Percentiles rank a stretch among this genome's conserved stretches.
Conservation (phyloP, 2,888 invertebrate genomes). For the Cetonia aurata region DNA sequence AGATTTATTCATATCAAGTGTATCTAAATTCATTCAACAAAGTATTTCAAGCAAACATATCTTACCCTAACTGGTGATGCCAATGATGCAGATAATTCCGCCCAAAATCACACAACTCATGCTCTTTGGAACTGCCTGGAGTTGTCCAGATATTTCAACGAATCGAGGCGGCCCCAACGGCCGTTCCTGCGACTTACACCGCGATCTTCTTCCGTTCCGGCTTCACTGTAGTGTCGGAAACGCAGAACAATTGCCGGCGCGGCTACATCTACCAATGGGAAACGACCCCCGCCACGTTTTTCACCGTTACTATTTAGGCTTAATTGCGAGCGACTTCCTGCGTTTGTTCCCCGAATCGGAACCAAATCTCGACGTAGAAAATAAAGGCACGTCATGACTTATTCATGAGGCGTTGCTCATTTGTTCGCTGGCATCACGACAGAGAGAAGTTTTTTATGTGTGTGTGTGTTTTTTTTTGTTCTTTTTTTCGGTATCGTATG, state of each 20-base stretch:
- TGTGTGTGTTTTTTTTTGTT: neutral
- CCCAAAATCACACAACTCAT: too few species aligned
- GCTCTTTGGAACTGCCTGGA: too few species aligned
- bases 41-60: too few species aligned
- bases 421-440: neutral
- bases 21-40: too few species aligned
- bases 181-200: too few species aligned
- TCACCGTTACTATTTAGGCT: constrained; percentile 54
- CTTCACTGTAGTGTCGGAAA: constrained; percentile 59
- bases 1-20: too few species aligned
- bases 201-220: constrained; percentile 45
- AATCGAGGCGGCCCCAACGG: too few species aligned
- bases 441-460: too few species aligned
- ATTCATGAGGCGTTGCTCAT: constrained; percentile 32
- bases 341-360: constrained; percentile 52
- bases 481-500: neutral
- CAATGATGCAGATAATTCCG: too few species aligned
- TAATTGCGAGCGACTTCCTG: constrained; percentile 57
- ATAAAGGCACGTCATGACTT: constrained; percentile 33
- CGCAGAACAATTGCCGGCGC: constrained; percentile 50
- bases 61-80: too few species aligned
- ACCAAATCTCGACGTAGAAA: constrained; percentile 50
- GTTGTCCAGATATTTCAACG: too few species aligned
- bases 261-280: constrained; percentile 47
- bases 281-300: constrained; percentile 49